A percentile compares a stretch with the other conserved stretches of the same genome.
These are phyloP conservation scores for Brachionus manjavacas DNA, from an alignment of 1,140 invertebrate species.

Conservation along the genomic window DNA sequence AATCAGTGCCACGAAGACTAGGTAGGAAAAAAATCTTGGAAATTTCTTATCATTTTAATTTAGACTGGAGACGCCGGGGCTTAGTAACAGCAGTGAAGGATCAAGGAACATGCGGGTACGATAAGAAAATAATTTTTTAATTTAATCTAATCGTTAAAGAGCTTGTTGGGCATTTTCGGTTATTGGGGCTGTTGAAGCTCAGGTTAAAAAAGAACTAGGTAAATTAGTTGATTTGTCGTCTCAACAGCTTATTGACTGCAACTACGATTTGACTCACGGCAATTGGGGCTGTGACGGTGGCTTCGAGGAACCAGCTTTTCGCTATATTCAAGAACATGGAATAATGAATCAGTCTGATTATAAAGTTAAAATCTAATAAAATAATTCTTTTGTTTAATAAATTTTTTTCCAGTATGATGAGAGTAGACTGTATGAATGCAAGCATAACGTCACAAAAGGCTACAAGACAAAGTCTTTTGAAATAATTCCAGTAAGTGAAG, in stretches of 20 bases:
- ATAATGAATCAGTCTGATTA: constrained; percentile 20
- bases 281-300: constrained; percentile 64
- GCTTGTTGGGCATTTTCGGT: constrained; percentile 41
- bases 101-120: constrained; percentile 37
- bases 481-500: not conserved
- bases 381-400: not conserved
- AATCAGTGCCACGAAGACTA: not conserved
- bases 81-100: constrained; percentile 26
- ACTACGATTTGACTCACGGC: constrained; percentile 53
- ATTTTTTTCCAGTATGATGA: not conserved
- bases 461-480: not conserved
- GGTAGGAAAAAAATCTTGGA: not conserved
- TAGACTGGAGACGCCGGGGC: constrained; percentile 34
- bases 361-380: not conserved
- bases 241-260: constrained; percentile 52
- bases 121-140: not conserved
- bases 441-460: not conserved
- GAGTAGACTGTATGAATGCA: not conserved
- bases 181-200: constrained; percentile 49
- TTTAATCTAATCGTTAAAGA: not conserved
- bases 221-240: constrained; percentile 48
- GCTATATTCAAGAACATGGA: constrained; percentile 47
- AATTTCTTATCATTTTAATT: not conserved
- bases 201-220: constrained; percentile 45
- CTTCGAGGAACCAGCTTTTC: constrained; percentile 53